Conservation (phyloP, 2,113 vertebrate genomes). For the Varanus salvator region DNA sequence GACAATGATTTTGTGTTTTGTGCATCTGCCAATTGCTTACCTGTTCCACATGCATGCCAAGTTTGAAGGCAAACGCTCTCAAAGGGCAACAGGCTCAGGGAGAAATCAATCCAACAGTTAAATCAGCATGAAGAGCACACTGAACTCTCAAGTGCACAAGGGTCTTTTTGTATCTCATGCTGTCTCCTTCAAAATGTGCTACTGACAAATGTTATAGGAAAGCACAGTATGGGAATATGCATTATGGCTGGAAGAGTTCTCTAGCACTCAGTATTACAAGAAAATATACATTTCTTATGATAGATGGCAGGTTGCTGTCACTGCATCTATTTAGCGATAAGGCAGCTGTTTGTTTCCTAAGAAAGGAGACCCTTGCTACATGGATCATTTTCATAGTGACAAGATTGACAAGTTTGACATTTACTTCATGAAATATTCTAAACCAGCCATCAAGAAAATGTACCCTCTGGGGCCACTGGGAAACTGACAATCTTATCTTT, state of each 20-base stretch:
- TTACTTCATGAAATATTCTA: conserved; percentile 78
- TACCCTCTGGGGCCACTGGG: conserved; percentile 70
- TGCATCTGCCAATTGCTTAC: background rate
- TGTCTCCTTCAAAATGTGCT: conserved; percentile 17
- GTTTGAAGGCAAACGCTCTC: conserved; percentile 30
- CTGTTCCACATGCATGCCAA: conserved; percentile 2
- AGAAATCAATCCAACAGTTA: conserved; percentile 24
- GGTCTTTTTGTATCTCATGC: conserved; percentile 21
- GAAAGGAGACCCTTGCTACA: conserved; percentile 80
- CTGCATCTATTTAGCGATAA: conserved; percentile 66
- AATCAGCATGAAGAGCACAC: background rate
- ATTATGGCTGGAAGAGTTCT: conserved; percentile 52
- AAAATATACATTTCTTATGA: conserved; percentile 62
- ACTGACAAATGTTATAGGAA: conserved; percentile 30
- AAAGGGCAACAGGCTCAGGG: background rate
- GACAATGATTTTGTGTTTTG: background rate
- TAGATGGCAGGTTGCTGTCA: conserved; percentile 72
- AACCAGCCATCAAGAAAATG: conserved; percentile 79
- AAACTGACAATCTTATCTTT: conserved; percentile 78
- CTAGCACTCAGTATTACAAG: conserved; percentile 57
- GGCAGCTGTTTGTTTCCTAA: conserved; percentile 81
- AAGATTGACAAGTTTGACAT: conserved; percentile 85
- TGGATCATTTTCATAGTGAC: conserved; percentile 83
- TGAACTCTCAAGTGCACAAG: conserved; percentile 10
- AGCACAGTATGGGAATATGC: conserved; percentile 30